Evolutionary conservation across 1,140 invertebrate species (phyloP).

Genomic region (Phymorhynchus buccinoides): DNA sequence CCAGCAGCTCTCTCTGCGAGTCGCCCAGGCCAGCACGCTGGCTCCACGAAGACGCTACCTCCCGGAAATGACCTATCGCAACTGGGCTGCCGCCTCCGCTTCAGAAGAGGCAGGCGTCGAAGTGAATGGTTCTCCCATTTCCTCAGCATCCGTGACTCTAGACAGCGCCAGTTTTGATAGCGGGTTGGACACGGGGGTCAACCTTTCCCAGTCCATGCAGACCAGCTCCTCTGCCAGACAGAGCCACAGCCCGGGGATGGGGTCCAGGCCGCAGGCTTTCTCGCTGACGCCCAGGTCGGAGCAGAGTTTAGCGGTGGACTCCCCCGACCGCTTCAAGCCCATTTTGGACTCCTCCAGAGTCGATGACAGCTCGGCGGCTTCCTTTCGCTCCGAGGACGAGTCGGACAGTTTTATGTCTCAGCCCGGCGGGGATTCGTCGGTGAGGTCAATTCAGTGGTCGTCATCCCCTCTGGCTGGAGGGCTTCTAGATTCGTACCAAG

Average conservation of each 20-base stretch:
- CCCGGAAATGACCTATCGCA: slow-evolving; percentile 41
- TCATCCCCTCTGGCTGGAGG: neutral
- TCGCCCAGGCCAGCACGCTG: slow-evolving; percentile 55
- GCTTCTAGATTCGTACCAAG: neutral
- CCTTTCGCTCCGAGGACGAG: neutral
- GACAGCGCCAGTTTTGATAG: slow-evolving; percentile 42
- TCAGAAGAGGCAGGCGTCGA: neutral
- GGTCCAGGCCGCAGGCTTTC: neutral
- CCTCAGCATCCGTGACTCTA: neutral
- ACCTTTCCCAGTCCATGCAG: slow-evolving; percentile 15
- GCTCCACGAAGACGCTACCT: slow-evolving; percentile 55
- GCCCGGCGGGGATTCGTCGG: neutral
- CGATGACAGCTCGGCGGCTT: neutral
- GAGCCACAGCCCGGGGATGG: neutral
- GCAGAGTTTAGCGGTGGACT: neutral
- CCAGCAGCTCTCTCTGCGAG: slow-evolving; percentile 55
- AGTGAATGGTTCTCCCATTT: neutral
- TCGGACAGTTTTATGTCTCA: slow-evolving; percentile 25
- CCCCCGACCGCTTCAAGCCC: neutral
- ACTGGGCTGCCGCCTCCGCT: slow-evolving; percentile 31
- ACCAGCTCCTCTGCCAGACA: neutral
- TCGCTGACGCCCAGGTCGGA: neutral
- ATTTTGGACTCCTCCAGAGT: neutral
- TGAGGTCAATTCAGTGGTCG: neutral
- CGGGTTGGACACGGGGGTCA: slow-evolving; percentile 27